These are phyloP conservation scores for Lepilemur ruficaudatus DNA, from an alignment of 2,797 vertebrate species.

Conservation along the genomic window DNA sequence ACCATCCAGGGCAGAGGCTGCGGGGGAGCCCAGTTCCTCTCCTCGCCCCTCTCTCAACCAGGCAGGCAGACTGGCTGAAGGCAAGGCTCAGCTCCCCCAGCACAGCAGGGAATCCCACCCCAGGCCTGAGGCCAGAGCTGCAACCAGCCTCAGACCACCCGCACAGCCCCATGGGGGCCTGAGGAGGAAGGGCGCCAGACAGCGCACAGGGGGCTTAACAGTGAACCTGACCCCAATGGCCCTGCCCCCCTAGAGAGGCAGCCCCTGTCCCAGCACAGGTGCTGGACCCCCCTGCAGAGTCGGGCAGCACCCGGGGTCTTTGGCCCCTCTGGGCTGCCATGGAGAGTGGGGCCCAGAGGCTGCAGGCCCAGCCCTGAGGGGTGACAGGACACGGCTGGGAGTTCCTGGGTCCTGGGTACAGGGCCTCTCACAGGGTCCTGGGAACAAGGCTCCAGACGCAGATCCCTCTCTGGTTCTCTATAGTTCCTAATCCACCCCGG, in stretches of 20 bases:
- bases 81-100: not conserved
- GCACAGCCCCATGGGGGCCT: too few relatives aligned
- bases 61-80: not conserved
- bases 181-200: not conserved
- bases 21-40: not conserved
- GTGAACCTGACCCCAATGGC: not conserved
- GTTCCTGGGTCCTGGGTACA: rapidly evolving
- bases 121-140: not conserved
- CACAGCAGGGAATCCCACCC: not conserved
- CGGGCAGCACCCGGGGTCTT: rapidly evolving
- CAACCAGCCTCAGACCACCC: not conserved
- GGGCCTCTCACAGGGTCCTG: not conserved
- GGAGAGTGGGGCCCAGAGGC: not conserved
- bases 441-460: not conserved
- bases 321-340: not conserved
- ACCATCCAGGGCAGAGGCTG: rapidly evolving
- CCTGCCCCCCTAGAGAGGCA: not conserved
- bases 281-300: too few relatives aligned
- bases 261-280: not conserved
- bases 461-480: not conserved
- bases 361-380: rapidly evolving
- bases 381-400: not conserved
- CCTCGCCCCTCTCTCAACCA: not conserved
- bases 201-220: not conserved
- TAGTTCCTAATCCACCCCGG: not conserved